Base-by-base conservation (phyloP, 2,888 invertebrate genomes). In the Ypsolopha sequella region DNA sequence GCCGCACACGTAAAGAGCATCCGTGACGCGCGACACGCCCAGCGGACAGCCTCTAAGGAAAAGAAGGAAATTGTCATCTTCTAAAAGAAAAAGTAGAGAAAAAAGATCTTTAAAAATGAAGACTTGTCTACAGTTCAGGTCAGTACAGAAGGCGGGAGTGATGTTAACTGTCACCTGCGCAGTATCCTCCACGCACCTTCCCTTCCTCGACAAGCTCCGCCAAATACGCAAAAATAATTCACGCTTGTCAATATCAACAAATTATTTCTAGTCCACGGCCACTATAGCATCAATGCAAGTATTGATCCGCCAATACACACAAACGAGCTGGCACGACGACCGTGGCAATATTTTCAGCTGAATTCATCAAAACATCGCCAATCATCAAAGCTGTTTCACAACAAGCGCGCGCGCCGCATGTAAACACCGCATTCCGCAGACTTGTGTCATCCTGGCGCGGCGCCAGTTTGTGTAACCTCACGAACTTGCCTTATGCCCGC, bases 1-100 rank as follows among this genome's bases (percentile, higher is more conserved):
- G 10, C 95, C 95, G 61, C 94, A 92, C 41, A 96, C 88, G 71
- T 91, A 93, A 24, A 96, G 85, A 34, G 89, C 89, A 50, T 92
- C 90, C 1, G 92, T 92, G 57, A 96, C 88, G 57, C 93, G 89
- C 2, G 95, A 92, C 8, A 92, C 89, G 41, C 90, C 91, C 13
- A 89, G 87, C 57, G 87, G 82, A 63, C 84, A 78, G 55, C 86
- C 85, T 68, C 88, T 85, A 68, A 56, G 58, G 59, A 24, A 3
- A 3, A 2, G 24, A 24, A 24, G 24, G 24, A 24, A 24, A 24
- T 4, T 4, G 24, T 24, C 24, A 24, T 24, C 24, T 24, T 24
- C 24, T 24, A 24, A 4, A 24, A 24, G 24, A 24, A 24, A 24
- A 24, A 4, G 24, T 24, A 24, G 24, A 3, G 24, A 4, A 2